Evolutionary conservation across 2,113 vertebrate species (phyloP).

Genomic region (Patagioenas fasciata): DNA sequence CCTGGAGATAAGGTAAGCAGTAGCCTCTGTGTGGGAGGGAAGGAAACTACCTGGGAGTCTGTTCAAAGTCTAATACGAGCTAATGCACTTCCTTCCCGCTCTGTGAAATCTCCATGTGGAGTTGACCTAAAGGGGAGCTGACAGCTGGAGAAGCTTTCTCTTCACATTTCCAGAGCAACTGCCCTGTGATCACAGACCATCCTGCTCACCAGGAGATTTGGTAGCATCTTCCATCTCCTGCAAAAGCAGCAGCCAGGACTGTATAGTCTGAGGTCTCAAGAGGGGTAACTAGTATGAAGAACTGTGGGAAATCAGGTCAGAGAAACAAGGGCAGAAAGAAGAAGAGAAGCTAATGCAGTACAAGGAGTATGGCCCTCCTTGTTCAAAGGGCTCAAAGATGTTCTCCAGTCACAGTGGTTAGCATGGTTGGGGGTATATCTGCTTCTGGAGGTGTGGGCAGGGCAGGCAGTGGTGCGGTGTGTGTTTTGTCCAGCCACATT

Average conservation of each 20-base stretch:
- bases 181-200: not conserved
- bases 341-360: not conserved
- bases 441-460: not conserved
- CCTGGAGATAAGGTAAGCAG: conserved; percentile 18
- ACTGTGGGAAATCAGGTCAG: not conserved
- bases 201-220: not conserved
- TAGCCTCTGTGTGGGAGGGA: not conserved
- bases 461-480: not conserved
- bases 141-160: not conserved
- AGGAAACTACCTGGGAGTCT: not conserved
- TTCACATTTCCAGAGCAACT: not conserved
- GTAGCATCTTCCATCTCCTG: not conserved
- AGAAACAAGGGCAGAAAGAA: not conserved
- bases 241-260: not conserved
- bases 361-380: not conserved
- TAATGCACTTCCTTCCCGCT: not conserved
- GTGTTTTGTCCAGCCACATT: not conserved
- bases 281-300: not conserved
- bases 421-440: not conserved
- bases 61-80: not conserved
- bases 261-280: not conserved
- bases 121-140: not conserved
- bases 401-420: not conserved
- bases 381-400: not conserved
- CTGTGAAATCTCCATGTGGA: not conserved